A percentile compares a stretch with the other conserved stretches of the same genome.
phyloP scores from a whole-genome alignment of 2,888 invertebrate species.

The Dascillus cervinus region DNA sequence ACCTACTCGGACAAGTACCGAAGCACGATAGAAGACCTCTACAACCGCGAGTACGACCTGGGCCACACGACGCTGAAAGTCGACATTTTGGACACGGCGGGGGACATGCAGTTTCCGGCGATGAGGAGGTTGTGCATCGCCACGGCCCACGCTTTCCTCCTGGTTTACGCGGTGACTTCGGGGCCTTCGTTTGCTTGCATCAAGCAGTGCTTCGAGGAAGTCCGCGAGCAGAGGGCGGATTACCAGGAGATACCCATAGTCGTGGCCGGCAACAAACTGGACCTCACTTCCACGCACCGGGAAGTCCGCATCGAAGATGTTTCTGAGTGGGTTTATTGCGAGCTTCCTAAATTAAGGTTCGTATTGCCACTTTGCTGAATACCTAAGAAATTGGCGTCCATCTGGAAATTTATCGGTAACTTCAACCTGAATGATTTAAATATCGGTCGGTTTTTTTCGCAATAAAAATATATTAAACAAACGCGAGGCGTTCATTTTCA shows the following conservation, averaged over 20 bases:
- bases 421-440: no score
- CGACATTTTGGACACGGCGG: conserved; percentile 75
- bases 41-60: conserved; percentile 75
- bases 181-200: conserved; percentile 64
- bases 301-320: conserved; percentile 73
- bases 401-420: no score
- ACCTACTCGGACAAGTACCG: conserved; percentile 74
- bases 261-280: conserved; percentile 79
- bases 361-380: conserved; percentile 2
- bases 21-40: conserved; percentile 83
- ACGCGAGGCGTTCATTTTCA: no score
- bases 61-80: conserved; percentile 68
- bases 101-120: conserved; percentile 84
- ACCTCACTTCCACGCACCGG: conserved; percentile 61
- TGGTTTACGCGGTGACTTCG: conserved; percentile 77
- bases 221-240: conserved; percentile 71
- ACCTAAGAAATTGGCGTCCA: no score
- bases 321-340: conserved; percentile 72
- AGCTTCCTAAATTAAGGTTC: conserved; percentile 62
- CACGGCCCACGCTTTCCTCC: conserved; percentile 79
- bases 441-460: no score
- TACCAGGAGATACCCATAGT: conserved; percentile 75
- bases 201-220: conserved; percentile 72
- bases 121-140: conserved; percentile 83
- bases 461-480: no score